Evolutionary conservation across 1,140 invertebrate species (phyloP).

Genomic region (Drosophila nigrodunni): DNA sequence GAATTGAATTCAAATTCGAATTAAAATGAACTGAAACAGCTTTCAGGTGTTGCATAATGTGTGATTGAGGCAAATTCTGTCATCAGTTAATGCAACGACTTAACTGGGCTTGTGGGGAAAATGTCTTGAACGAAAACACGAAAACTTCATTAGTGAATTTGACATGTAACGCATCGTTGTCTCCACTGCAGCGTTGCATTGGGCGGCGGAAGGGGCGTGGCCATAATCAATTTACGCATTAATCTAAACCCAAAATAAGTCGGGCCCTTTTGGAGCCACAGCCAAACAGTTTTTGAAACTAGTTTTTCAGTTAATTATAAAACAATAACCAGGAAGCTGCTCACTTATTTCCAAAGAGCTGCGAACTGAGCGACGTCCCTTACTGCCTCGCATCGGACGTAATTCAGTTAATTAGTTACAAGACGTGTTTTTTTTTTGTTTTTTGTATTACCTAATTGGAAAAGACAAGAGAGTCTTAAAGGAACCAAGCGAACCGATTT

Average conservation of each 20-base stretch:
- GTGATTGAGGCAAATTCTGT: constrained; percentile 62
- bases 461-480: not conserved
- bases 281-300: constrained; percentile 50
- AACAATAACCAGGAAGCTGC: constrained; percentile 74
- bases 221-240: constrained; percentile 50
- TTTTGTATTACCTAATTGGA: constrained; percentile 24
- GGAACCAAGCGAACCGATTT: not conserved
- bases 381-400: not conserved
- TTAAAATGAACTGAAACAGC: constrained; percentile 7
- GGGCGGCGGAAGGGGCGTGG: constrained; percentile 44
- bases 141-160: constrained; percentile 68
- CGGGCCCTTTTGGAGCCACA: constrained; percentile 44
- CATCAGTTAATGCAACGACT: constrained; percentile 46
- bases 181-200: not conserved
- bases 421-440: constrained; percentile 31
- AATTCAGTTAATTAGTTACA: constrained; percentile 39
- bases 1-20: no score
- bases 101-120: constrained; percentile 27
- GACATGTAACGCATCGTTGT: constrained; percentile 19
- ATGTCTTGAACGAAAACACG: constrained; percentile 50
- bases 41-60: constrained; percentile 56
- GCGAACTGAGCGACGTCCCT: not conserved
- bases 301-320: constrained; percentile 68
- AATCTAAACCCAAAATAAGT: constrained; percentile 36
- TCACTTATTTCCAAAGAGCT: constrained; percentile 14